Percentiles rank a stretch among this genome's conserved stretches.
phyloP scores from a whole-genome alignment of 30 jellyfish, hydroid and myxozoan genomes.

The Aurelia sp. region DNA sequence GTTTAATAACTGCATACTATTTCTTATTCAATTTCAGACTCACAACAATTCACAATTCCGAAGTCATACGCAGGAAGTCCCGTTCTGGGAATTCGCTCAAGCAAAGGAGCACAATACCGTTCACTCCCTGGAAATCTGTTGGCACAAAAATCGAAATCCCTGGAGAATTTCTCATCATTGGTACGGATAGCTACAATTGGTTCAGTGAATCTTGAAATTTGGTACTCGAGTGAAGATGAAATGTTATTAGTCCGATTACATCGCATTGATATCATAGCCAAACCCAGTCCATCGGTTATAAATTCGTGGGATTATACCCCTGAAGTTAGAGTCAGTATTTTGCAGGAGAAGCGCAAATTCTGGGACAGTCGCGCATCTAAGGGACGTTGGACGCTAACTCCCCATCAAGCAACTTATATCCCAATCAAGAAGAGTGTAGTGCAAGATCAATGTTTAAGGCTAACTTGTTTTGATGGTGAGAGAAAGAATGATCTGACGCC shows the following conservation, averaged over 20 bases:
- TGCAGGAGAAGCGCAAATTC: slow-evolving; percentile 49
- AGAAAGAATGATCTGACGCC: slow-evolving; percentile 37
- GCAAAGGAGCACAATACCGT: background rate
- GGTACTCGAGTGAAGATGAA: slow-evolving; percentile 71
- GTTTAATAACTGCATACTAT: too few species aligned
- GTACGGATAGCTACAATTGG: slow-evolving; percentile 41
- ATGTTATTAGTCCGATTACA: slow-evolving; percentile 53
- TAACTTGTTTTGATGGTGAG: slow-evolving; percentile 53
- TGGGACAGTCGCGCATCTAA: slow-evolving; percentile 22
- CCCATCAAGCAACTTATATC: slow-evolving; percentile 33
- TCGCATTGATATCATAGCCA: slow-evolving; percentile 31
- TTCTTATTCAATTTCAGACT: background rate
- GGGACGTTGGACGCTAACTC: slow-evolving; percentile 18
- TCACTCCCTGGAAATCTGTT: slow-evolving; percentile 11
- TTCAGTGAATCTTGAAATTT: slow-evolving; percentile 42
- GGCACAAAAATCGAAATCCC: slow-evolving; percentile 14
- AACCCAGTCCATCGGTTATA: slow-evolving; percentile 82
- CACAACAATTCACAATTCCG: slow-evolving; percentile 45
- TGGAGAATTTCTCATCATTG: background rate
- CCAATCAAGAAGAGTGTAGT: slow-evolving; percentile 35
- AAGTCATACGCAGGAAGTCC: slow-evolving; percentile 48
- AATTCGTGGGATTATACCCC: slow-evolving; percentile 81
- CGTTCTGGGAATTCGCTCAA: background rate
- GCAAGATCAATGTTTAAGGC: slow-evolving; percentile 39
- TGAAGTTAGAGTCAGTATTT: slow-evolving; percentile 25